Conservation (phyloP, 2,113 vertebrate genomes). For the Epinephelus fuscoguttatus region DNA sequence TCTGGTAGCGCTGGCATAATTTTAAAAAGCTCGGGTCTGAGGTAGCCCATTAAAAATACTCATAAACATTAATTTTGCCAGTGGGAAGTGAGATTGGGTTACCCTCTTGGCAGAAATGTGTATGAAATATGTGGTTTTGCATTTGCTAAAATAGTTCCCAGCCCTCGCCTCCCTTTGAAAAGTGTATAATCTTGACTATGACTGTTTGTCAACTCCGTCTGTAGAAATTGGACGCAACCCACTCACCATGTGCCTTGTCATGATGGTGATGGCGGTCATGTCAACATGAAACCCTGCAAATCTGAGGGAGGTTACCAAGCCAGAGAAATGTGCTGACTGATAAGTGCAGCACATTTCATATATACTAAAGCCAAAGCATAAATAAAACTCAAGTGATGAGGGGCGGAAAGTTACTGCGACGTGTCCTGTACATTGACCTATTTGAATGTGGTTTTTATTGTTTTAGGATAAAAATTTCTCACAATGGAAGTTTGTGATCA, state of each 20-base stretch:
- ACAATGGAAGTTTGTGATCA: slow-evolving; percentile 16
- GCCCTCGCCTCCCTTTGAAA: slow-evolving; percentile 74
- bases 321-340: slow-evolving; percentile 62
- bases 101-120: slow-evolving; percentile 89
- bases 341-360: slow-evolving; percentile 50
- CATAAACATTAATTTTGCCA: slow-evolving; percentile 93
- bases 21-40: slow-evolving; percentile 90
- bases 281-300: slow-evolving; percentile 50
- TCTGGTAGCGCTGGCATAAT: slow-evolving; percentile 86
- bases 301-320: slow-evolving; percentile 41
- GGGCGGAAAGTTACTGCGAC: slow-evolving; percentile 39
- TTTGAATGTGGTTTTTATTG: slow-evolving; percentile 44
- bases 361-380: slow-evolving; percentile 51
- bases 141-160: slow-evolving; percentile 85
- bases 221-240: slow-evolving; percentile 56
- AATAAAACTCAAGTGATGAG: slow-evolving; percentile 47
- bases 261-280: slow-evolving; percentile 49
- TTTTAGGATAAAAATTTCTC: slow-evolving; percentile 31
- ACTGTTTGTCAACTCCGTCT: slow-evolving; percentile 68
- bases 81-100: slow-evolving; percentile 90
- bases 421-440: slow-evolving; percentile 12
- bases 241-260: slow-evolving; percentile 55
- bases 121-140: slow-evolving; percentile 91
- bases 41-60: slow-evolving; percentile 94
- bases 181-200: slow-evolving; percentile 60